Evolutionary conservation across 2,113 vertebrate species (phyloP).

Genomic region (Clupea harengus): DNA sequence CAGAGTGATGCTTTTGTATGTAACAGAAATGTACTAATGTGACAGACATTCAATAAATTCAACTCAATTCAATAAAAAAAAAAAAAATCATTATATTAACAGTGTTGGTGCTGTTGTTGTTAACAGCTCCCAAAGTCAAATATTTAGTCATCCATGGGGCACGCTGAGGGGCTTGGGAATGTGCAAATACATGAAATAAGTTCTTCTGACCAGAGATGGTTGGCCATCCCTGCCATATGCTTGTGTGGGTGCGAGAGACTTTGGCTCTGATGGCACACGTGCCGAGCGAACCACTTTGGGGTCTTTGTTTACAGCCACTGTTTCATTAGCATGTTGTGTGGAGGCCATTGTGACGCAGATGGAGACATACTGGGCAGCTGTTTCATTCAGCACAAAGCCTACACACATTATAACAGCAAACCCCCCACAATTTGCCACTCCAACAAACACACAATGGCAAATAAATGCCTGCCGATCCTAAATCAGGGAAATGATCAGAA

Average conservation of each 20-base stretch:
- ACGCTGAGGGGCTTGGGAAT: not conserved
- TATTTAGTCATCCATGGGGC: not conserved
- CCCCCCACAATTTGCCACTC: constrained; percentile 8
- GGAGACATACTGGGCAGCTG: constrained; percentile 49
- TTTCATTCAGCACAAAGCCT: constrained; percentile 46
- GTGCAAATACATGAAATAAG: not conserved
- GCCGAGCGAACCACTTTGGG: constrained; percentile 35
- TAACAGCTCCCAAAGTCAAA: not conserved
- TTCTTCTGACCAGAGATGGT: not conserved
- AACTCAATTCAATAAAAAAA: not conserved
- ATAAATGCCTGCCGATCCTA: not conserved
- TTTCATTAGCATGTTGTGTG: constrained; percentile 59
- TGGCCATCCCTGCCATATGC: not conserved
- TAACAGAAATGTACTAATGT: not conserved
- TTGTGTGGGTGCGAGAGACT: constrained; percentile 6
- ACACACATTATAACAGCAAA: constrained; percentile 31
- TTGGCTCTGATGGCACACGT: constrained; percentile 8
- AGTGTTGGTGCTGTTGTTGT: not conserved
- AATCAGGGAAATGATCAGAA: not conserved
- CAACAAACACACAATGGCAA: not conserved
- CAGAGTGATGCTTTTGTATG: not conserved
- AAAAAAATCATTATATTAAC: not conserved
- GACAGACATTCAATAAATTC: not conserved
- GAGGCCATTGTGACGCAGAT: constrained; percentile 51
- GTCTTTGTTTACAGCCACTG: constrained; percentile 54